Evolutionary conservation across 2,113 vertebrate genomes (phyloP).

Genomic region (Phainopepla nitens): DNA sequence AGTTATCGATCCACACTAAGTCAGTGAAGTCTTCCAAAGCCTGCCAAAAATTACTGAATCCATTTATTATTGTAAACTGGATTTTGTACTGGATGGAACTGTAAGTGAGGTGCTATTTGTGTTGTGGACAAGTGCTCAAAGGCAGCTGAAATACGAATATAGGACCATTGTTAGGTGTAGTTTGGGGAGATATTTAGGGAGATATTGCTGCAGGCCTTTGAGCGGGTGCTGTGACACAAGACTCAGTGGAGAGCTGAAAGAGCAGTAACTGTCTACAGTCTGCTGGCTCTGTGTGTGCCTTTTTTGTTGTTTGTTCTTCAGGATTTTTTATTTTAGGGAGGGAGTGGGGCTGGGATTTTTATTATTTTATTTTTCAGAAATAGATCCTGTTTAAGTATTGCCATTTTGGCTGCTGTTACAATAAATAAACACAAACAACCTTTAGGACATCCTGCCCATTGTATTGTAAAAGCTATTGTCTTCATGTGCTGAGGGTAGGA

Average conservation of each 20-base stretch:
- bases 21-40: background rate
- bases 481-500: background rate
- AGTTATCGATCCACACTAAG: background rate
- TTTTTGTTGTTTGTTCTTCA: background rate
- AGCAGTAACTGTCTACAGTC: background rate
- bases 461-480: conserved; percentile 13
- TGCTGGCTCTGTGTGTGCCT: background rate
- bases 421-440: background rate
- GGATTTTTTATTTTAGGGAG: background rate
- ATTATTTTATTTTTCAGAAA: background rate
- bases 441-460: conserved; percentile 22
- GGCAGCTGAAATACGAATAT: background rate
- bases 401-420: background rate
- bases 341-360: background rate
- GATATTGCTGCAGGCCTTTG: background rate
- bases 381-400: background rate
- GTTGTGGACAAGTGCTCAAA: background rate
- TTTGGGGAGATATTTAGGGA: background rate
- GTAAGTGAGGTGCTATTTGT: background rate
- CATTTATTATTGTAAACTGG: background rate
- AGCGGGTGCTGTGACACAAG: background rate
- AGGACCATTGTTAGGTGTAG: background rate
- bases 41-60: background rate
- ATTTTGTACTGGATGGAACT: background rate
- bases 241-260: background rate